Base-by-base conservation (phyloP, 2,797 vertebrate species). In the Sebastes steindachneri region DNA sequence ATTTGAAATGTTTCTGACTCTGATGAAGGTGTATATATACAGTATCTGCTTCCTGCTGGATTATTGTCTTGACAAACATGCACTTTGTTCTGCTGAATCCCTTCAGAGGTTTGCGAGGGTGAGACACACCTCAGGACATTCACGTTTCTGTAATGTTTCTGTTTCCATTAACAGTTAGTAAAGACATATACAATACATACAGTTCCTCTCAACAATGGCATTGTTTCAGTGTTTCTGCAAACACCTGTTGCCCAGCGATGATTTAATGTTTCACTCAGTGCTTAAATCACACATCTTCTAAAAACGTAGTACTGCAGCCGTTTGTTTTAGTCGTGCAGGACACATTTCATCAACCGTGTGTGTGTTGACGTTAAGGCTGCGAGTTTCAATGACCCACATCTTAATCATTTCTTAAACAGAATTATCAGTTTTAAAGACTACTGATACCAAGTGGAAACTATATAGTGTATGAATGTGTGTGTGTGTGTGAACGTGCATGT, bases 401-500 rank as follows among this genome's bases (percentile, higher is more conserved):
- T 14, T 60, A 57, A 76, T 82, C 17, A 25, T 57, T 19, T 66
- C 17, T 31, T 17, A 68, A 82, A 74, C 67, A 77, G 14, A 55
- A 37, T 76, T 59, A 83, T 79, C 55, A 68, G 25, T n/a, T 62
- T 66, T 25, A 70, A 83, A 66, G 14, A 9, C 59, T 2, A 1
- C 72, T 73, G 74, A 85, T 86, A 86, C 17, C 28, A 33, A 83
- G 33, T 79, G 73, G 68, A 89, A 78, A 79, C 59, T 48, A 65
- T 65, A n/a, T 17, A 41, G 33, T 7, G 4, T 33, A 26, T 72
- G 67, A 54, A 21, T 55, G 29, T 25, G 55, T 26, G 68, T 35
- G 35, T 66, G 48, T 41, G 41, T n/a, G 8, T 37, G 35, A 25
- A 15, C 25, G n/a, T 25, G 55, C 25, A 17, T 26, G 68, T 33